Percentiles rank a stretch among this genome's conserved stretches.
Evolutionary conservation across 2,888 invertebrate species (phyloP).

Genomic region (Alcis repandata): DNA sequence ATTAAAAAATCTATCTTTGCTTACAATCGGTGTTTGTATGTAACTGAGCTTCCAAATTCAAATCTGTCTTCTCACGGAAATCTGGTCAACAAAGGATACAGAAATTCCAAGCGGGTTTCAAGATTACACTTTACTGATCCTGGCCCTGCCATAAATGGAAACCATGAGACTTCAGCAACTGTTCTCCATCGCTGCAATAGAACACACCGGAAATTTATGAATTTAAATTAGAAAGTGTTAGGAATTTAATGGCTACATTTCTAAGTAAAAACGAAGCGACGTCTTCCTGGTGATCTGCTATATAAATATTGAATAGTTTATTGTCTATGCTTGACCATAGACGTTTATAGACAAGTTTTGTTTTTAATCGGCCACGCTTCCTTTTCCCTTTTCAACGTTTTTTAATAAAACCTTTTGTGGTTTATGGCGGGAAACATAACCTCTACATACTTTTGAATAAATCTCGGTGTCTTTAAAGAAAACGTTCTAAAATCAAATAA

Average conservation of each 20-base stretch:
- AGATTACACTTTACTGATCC: too few relatives aligned
- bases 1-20: too few relatives aligned
- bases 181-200: conserved; percentile 46
- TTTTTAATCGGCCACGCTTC: conserved; percentile 57
- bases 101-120: too few relatives aligned
- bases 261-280: conserved; percentile 51
- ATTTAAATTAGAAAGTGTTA: conserved; percentile 86
- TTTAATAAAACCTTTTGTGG: conserved; percentile 37
- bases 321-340: conserved; percentile 66
- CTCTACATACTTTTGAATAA: not conserved
- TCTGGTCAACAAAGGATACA: too few relatives aligned
- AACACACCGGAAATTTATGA: conserved; percentile 86
- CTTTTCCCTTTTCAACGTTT: conserved; percentile 48
- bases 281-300: conserved; percentile 69
- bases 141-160: too few relatives aligned
- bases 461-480: not conserved
- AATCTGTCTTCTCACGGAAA: too few relatives aligned
- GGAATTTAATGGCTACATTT: conserved; percentile 76
- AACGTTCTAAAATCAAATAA: not conserved
- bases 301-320: conserved; percentile 73
- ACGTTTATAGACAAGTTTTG: conserved; percentile 53
- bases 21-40: too few relatives aligned
- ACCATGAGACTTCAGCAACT: conserved; percentile 12
- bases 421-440: conserved; percentile 20
- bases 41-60: too few relatives aligned